Evolutionary conservation across 2,888 invertebrate species (phyloP), one percentile per base, ranked within the genome.

Genomic region (Ganaspis brasiliensis): DNA sequence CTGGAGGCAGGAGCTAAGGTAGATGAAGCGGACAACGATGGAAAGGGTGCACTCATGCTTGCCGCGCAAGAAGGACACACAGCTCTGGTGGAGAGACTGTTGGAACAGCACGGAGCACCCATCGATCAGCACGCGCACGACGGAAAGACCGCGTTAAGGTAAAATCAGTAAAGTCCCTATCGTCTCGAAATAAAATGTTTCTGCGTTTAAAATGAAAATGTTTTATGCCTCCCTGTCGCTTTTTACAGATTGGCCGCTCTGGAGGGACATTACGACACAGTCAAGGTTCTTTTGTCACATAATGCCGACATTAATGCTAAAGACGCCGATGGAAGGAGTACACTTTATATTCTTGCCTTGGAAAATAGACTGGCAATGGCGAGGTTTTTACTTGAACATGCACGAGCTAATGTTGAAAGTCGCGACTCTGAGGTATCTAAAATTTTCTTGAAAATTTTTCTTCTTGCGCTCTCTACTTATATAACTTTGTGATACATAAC

Each of bases 271-370:
- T 95, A 96, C 91, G 96, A 96, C 81, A 94, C 95, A 2, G 96
- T 96, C 2, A 93, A 94, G 70, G 93, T 95, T 71, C 92, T 98
- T 73, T 91, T 96, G 72, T 91, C 94, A 72, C 94, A 95, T 85
- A 95, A 96, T 72, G 97, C 97, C 6, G 97, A 97, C 91, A 94
- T 96, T 1, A 96, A 98, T 91, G 96, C 97, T 55, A 94, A 96
- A 88, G 98, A 98, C 92, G 97, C 98, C 0, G 98, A 99, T 91
- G 96, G 97, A 0, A 93, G 98, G 63, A 97, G 97, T 86, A 97
- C 98, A 0, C 93, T 99, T 31, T 98, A 99, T 91, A 96, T 98
- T 74, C 93, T 98, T 73, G 97, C 98, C 3, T 92, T 98, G 82
- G 97, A 98, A 92, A 97, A 97, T 92, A 93, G 97, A 80, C 91